Evolutionary conservation across 2,888 invertebrate genomes (phyloP).

Genomic region (Alloscopus bannaensis): DNA sequence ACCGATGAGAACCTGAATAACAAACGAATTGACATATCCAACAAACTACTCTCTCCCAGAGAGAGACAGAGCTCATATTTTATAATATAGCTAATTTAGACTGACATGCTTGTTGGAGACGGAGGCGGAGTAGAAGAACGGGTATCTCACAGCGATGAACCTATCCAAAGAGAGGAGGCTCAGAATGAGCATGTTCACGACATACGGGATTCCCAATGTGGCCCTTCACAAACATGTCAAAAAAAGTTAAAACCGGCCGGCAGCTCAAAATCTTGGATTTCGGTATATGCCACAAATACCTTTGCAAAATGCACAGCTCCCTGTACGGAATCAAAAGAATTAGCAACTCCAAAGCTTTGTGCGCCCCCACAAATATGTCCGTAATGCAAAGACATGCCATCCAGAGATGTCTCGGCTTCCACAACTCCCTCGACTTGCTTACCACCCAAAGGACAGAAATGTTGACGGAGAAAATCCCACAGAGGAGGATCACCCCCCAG

Average conservation of each 20-base stretch:
- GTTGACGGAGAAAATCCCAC: slow-evolving; percentile 71
- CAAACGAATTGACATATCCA: too few relatives aligned
- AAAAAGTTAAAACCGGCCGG: not conserved
- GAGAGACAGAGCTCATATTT: too few relatives aligned
- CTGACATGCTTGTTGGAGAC: slow-evolving; percentile 72
- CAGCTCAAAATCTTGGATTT: not conserved
- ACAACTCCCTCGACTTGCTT: slow-evolving; percentile 70
- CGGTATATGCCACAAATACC: slow-evolving; percentile 1
- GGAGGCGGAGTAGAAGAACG: slow-evolving; percentile 72
- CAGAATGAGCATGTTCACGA: slow-evolving; percentile 72
- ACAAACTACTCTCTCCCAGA: too few relatives aligned
- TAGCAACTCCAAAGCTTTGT: slow-evolving; percentile 71
- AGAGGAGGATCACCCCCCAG: slow-evolving; percentile 71
- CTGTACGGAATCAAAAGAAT: slow-evolving; percentile 63
- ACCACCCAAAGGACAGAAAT: slow-evolving; percentile 71
- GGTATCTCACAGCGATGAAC: slow-evolving; percentile 72
- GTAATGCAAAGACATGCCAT: slow-evolving; percentile 73
- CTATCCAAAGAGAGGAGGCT: slow-evolving; percentile 72
- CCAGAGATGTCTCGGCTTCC: slow-evolving; percentile 73
- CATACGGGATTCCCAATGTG: slow-evolving; percentile 71
- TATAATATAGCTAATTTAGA: not conserved
- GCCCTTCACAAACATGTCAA: slow-evolving; percentile 32
- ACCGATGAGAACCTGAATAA: slow-evolving; percentile 68
- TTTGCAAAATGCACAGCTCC: slow-evolving; percentile 65
- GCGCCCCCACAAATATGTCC: slow-evolving; percentile 72